Conservation (phyloP, 2,888 invertebrate genomes). For the Embidobia sp. region DNA sequence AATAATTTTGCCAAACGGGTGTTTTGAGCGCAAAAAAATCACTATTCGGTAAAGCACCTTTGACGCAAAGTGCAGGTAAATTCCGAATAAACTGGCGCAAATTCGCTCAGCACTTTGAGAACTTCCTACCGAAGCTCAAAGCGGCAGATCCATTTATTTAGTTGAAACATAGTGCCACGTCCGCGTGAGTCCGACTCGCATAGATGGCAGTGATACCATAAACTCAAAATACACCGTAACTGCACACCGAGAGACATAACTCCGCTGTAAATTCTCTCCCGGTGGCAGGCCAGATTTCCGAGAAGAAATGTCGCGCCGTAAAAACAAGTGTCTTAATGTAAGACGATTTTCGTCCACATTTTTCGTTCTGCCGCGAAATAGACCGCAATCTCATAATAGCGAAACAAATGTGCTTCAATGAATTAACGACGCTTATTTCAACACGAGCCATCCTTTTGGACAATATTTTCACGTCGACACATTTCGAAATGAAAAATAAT, state of each 20-base stretch:
- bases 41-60: background rate
- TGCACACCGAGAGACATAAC: slow-evolving; percentile 41
- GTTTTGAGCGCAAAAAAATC: slow-evolving; percentile 1
- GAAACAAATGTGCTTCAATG: slow-evolving; percentile 9
- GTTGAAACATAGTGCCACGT: slow-evolving; percentile 38
- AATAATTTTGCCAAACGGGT: no score
- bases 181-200: slow-evolving; percentile 33
- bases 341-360: slow-evolving; percentile 40
- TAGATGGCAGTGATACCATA: slow-evolving; percentile 50
- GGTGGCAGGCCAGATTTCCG: slow-evolving; percentile 44
- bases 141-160: slow-evolving; percentile 53
- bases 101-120: slow-evolving; percentile 35
- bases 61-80: slow-evolving; percentile 31
- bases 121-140: slow-evolving; percentile 45
- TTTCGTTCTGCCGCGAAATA: slow-evolving; percentile 8
- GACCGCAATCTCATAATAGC: slow-evolving; percentile 2
- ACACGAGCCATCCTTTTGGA: background rate
- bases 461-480: background rate
- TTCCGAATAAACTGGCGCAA: slow-evolving; percentile 37
- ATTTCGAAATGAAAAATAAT: no score
- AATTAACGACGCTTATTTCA: slow-evolving; percentile 9
- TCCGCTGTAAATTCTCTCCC: slow-evolving; percentile 37
- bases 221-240: slow-evolving; percentile 57
- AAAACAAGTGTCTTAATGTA: slow-evolving; percentile 54
- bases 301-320: slow-evolving; percentile 34